Base-by-base conservation (phyloP, 1,140 invertebrate species). In the Sarcophaga peregrina region DNA sequence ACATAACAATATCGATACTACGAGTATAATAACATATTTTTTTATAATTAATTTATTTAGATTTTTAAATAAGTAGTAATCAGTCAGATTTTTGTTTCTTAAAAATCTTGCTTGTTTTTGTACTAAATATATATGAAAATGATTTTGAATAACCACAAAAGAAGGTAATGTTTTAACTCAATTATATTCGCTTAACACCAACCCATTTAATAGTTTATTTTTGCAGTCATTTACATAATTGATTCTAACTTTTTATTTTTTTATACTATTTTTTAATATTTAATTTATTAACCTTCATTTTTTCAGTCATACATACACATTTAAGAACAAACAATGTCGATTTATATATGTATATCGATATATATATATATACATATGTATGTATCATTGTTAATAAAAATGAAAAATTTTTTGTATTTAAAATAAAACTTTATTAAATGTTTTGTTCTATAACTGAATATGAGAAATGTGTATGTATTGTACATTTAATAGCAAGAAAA, bases 321-420 rank as follows among this genome's bases (percentile, higher is more conserved):
- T 45, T 25, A 73, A 72, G 20, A 25, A 17, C 20, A n/a, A n/a
- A n/a, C 62, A 72, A 72, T 72, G 62, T 72, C 62, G 37, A 25
- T 72, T 17, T 68, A 20, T 9, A 72, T 9, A 72, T 20, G 7
- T 9, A 72, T 20, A 20, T 72, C 4, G 5, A 72, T 72, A 4
- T 37, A 37, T 37, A 37, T 37, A 37, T 72, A 17, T 25, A 72
- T 25, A 72, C n/a, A 20, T 78, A 78, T 78, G 75, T 52, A 78
- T 78, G 50, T 52, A 78, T 78, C 50, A 78, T 78, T 78, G 50
- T 15, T 78, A 78, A 25, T 52, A 78, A 17, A 25, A 78, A 20
- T 48, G 50, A 50, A 78, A 78, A 45, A 50, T 25, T 78, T n/a
- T 78, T 78, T 78, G 75, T 78, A 78, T 78, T 78, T 78, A 47